These are phyloP conservation scores for Eucriotettix oculatus DNA, from an alignment of 2,888 invertebrate genomes.

Conservation along the genomic window DNA sequence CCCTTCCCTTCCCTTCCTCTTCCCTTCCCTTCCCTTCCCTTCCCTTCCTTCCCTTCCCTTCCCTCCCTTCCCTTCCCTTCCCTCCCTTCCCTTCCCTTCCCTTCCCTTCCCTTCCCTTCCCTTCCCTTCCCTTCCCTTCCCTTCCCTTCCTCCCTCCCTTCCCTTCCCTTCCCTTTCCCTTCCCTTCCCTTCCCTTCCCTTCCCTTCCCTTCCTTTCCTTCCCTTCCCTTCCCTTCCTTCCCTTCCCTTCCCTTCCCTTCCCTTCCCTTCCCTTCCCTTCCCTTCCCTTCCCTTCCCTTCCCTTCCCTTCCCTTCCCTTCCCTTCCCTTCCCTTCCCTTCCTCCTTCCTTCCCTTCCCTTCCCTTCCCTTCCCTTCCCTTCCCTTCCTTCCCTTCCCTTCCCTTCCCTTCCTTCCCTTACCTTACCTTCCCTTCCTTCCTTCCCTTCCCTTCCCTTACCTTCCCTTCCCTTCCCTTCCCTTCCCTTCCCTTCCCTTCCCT, in stretches of 20 bases:
- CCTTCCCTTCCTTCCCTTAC: no score
- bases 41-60: no score
- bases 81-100: neutral
- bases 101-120: neutral
- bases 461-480: no score
- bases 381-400: neutral
- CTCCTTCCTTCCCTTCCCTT: neutral
- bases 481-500: neutral
- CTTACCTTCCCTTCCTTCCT: no score
- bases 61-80: no score
- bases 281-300: neutral
- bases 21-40: neutral
- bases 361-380: neutral
- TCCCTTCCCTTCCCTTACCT: no score
- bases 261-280: neutral
- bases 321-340: neutral
- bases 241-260: neutral
- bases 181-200: neutral
- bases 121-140: neutral
- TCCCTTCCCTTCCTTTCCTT: neutral
- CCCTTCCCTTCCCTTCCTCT: neutral
- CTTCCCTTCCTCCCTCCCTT: neutral
- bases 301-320: neutral
- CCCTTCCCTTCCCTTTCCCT: neutral
- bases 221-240: neutral